Conservation (phyloP, 2,888 invertebrate species). For the Pocota personata region DNA sequence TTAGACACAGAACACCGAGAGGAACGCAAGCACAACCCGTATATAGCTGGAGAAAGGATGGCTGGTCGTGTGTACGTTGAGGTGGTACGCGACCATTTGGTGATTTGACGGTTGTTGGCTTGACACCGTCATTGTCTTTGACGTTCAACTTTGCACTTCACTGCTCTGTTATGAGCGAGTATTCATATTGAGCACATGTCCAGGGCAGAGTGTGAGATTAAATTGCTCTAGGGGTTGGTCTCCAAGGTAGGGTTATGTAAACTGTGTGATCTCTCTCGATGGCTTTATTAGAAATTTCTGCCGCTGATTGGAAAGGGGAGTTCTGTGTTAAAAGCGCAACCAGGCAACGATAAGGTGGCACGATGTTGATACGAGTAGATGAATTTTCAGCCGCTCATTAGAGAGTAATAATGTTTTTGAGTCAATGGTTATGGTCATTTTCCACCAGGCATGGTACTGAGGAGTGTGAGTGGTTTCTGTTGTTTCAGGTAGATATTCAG, state of each 20-base stretch:
- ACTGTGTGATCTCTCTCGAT: background rate
- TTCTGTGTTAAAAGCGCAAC: background rate
- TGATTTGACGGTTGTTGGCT: slow-evolving; percentile 39
- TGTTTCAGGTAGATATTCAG: too few species aligned
- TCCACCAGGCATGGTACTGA: background rate
- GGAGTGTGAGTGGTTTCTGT: background rate
- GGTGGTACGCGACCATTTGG: slow-evolving; percentile 10
- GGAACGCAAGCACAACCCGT: background rate
- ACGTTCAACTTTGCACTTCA: slow-evolving; percentile 51
- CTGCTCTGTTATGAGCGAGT: background rate
- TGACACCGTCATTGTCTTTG: slow-evolving; percentile 60
- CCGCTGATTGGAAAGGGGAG: background rate
- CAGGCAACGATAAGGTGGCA: background rate
- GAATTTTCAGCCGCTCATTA: background rate
- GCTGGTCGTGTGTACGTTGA: background rate
- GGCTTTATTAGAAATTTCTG: background rate
- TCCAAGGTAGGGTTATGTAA: background rate
- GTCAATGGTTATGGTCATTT: background rate
- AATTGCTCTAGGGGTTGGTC: slow-evolving; percentile 7
- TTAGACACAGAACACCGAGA: slow-evolving; percentile 42
- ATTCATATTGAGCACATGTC: slow-evolving; percentile 1
- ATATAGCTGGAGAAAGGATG: background rate
- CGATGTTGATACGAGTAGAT: background rate
- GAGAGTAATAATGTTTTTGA: background rate
- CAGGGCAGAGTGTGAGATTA: background rate